Base-by-base conservation (phyloP, 1,140 invertebrate species). In the Mycetomoellerius zeteki region DNA sequence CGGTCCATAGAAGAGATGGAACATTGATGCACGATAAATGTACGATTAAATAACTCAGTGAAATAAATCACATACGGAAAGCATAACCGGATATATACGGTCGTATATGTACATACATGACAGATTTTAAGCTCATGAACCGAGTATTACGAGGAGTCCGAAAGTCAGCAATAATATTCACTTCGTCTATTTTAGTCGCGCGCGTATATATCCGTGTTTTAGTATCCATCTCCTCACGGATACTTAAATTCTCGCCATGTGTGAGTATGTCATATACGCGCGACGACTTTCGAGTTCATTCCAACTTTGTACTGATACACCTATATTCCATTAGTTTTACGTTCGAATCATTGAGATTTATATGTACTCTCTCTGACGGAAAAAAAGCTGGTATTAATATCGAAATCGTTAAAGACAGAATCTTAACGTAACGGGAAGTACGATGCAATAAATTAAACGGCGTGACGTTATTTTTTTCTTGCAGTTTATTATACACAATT, bases 301-400 rank as follows among this genome's bases (percentile, higher is more conserved):
- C 65, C 64, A 78, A 86, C 78, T 65, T 87, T 62, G 67, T 33
- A 47, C 56, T 56, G 43, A 50, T 87, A 90, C 88, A 89, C 47
- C 43, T 37, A 89, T 89, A 89, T 88, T 90, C 86, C 88, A 90
- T 90, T 90, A 90, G 81, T 89, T 89, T 90, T 87, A 89, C 21
- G 76, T 69, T n/a, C 58, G 24, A 27, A 19, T 58, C 64, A 60
- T 86, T 54, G 77, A 71, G 62, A 69, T 81, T 80, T 78, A 86
- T 80, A 78, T 21, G 30, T 24, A 33, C 37, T 43, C 10, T 43
- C 10, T 43, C 37, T 50, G 24, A 37, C 37, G 19, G 50, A 52
- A 71, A 60, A 71, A 67, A 21, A 43, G 6, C 8, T 43, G 16
- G 21, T 24, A 21, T 69, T 21, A 19, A 43, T n/a, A 24, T 37